phyloP scores from a whole-genome alignment of 2,797 vertebrate genomes.

The Megaceryle alcyon region DNA sequence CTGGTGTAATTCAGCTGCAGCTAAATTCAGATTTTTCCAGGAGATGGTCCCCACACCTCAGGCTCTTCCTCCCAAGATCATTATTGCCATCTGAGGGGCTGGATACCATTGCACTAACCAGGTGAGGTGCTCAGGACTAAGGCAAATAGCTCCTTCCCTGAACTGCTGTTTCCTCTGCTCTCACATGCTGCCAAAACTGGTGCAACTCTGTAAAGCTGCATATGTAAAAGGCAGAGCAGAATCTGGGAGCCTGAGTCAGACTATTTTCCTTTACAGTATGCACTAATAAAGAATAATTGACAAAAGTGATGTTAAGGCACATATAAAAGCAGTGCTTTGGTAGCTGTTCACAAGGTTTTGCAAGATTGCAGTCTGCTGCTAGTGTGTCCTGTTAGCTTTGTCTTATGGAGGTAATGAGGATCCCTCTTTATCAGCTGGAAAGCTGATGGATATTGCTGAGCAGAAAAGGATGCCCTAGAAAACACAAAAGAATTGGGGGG shows the following conservation, averaged over 20 bases:
- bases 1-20: slow-evolving; percentile 29
- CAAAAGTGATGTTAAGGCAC: not conserved
- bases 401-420: not conserved
- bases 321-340: not conserved
- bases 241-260: not conserved
- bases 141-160: not conserved
- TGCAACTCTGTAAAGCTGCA: not conserved
- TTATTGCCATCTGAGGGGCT: not conserved
- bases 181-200: not conserved
- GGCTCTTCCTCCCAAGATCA: not conserved
- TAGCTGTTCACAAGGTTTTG: not conserved
- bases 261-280: not conserved
- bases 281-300: not conserved
- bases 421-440: not conserved
- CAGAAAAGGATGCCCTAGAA: not conserved
- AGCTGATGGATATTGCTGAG: not conserved
- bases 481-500: not conserved
- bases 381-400: not conserved
- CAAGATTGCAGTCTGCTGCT: not conserved
- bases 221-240: not conserved
- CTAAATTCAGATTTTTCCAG: slow-evolving; percentile 20
- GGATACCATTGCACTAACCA: not conserved
- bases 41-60: not conserved
- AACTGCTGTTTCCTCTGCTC: not conserved
- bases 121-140: not conserved